phyloP scores from a whole-genome alignment of 2,113 vertebrate species.

The Microtus montanus region DNA sequence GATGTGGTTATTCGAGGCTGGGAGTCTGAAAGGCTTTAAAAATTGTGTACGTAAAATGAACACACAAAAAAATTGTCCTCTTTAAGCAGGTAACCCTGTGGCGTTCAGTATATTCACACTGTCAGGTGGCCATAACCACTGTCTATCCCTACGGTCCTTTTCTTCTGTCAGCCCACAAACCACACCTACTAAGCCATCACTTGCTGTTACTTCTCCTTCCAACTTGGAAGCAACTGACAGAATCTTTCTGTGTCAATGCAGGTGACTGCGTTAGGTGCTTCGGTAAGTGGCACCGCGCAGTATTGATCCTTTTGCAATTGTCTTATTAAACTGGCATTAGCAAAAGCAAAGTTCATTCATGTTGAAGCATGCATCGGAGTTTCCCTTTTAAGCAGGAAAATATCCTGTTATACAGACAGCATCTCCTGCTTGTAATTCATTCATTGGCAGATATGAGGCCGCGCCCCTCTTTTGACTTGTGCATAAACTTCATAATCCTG shows the following conservation, averaged over 20 bases:
- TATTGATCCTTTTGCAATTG: neutral
- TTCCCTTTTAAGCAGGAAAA: neutral
- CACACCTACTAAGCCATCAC: neutral
- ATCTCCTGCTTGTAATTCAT: neutral
- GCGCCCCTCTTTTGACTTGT: neutral
- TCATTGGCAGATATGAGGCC: neutral
- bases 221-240: neutral
- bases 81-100: neutral
- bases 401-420: neutral
- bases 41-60: neutral
- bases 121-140: neutral
- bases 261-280: neutral
- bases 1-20: conserved; percentile 16
- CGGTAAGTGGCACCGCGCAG: neutral
- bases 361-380: neutral
- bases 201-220: neutral
- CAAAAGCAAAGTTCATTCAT: neutral
- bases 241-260: neutral
- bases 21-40: neutral
- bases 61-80: neutral
- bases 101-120: neutral
- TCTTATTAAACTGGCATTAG: neutral
- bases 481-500: neutral
- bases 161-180: neutral
- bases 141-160: neutral